Conservation (phyloP, 2,113 vertebrate species). For the Caranx ignobilis region DNA sequence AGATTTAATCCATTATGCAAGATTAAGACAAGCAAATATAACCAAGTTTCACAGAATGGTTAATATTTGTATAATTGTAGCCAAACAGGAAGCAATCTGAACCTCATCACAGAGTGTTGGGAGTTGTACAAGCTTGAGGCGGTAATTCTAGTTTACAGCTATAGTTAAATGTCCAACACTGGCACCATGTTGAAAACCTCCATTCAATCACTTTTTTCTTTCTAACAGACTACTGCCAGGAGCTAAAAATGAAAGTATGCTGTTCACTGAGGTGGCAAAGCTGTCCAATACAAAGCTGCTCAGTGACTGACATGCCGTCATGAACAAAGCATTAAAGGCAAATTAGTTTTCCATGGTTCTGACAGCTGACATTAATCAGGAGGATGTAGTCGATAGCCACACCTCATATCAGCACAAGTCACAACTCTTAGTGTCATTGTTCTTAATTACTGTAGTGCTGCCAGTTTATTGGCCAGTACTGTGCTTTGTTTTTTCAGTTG, state of each 20-base stretch:
- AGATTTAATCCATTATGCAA: too few relatives aligned
- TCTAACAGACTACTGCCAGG: conserved; percentile 4
- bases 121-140: too few relatives aligned
- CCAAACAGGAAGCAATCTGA: too few relatives aligned
- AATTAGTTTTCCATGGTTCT: conserved; percentile 24
- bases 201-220: conserved; percentile 29
- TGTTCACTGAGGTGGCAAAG: conserved; percentile 7
- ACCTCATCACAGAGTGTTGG: too few relatives aligned
- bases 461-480: not conserved
- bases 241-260: conserved; percentile 34
- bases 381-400: conserved; percentile 29
- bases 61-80: too few relatives aligned
- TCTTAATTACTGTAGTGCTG: conserved; percentile 52
- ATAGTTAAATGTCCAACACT: not conserved
- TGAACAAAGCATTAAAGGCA: conserved; percentile 41
- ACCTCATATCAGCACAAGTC: conserved; percentile 33
- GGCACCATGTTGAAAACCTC: conserved; percentile 2
- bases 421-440: conserved; percentile 21
- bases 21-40: too few relatives aligned
- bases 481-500: conserved; percentile 10
- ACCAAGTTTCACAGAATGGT: too few relatives aligned
- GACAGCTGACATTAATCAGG: conserved; percentile 41
- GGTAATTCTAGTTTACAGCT: not conserved
- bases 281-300: conserved; percentile 26
- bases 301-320: conserved; percentile 26